Evolutionary conservation across 2,888 invertebrate genomes (phyloP), one percentile per base, ranked within the genome.

Genomic region (Capitulum mitella): DNA sequence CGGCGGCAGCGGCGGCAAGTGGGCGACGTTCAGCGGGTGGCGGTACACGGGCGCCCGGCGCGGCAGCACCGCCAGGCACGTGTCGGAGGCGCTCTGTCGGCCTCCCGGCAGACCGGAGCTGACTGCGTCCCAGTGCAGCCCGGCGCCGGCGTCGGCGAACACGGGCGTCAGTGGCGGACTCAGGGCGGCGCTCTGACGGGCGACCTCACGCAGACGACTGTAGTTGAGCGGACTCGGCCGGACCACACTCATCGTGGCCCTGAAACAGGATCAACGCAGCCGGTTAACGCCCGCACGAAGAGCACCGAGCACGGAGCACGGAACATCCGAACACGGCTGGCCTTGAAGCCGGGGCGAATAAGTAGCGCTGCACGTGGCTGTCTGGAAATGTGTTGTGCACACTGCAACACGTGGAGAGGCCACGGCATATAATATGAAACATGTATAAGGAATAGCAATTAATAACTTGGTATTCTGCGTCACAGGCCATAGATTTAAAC

Each of bases 161-260:
- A 76, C 76, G 6, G 76, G 76, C 76, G 3, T 46, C 43, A 76
- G 46, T 0, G 76, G 48, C 43, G 76, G 46, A 32, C 76, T 76
- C 34, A 40, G 70, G 14, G 26, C 58, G 16, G 58, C n/a, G 10
- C 29, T 29, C 14, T 29, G 58, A 5, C 70, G 43, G 12, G 32
- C 43, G 19, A 19, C 46, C 46, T 76, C 46, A 46, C 76, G 76
- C 29, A 76, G 76, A 0, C 46, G 76, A 32, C 46, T 48, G 48
- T 32, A 32, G 48, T 48, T 76, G 32, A 76, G 76, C 46, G 76
- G 76, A 19, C 76, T 76, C 16, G 76, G 76, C 14, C 76, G 76
- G 29, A 76, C 76, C 0, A 32, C 76, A 8, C 76, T 76, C 76
- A 76, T 76, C 32, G 29, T 40, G 70, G 26, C 37, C 26, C 70